Evolutionary conservation across 2,888 invertebrate genomes (phyloP), one percentile per base, ranked within the genome.

Genomic region (Holacanthella duospinosa): DNA sequence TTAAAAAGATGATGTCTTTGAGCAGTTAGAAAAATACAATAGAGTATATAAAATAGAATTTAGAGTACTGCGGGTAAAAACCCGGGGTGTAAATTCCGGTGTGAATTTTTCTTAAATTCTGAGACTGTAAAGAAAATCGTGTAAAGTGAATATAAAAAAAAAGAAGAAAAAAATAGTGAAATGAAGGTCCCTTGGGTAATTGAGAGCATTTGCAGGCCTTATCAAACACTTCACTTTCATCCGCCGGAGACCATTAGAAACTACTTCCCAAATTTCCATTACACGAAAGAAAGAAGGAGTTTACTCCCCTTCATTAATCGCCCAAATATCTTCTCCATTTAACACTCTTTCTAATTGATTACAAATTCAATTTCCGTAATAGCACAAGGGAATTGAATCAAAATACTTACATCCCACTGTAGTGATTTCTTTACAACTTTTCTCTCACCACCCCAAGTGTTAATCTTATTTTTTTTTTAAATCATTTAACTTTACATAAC

Each of bases 151-250:
- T n/a, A n/a, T n/a, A n/a, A n/a, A n/a, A n/a, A n/a, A 36, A 9
- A 16, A 36, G 16, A 36, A 36, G 16, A 36, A 21, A 4, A 21
- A 48, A 21, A 21, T n/a, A 48, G 48, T 48, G 48, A 48, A 48
- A 48, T 48, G 16, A 48, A 48, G 48, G 48, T 65, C 65, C 65
- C 65, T 62, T 62, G 65, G 62, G 65, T 65, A 65, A 65, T 65
- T 62, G 48, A 56, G 63, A 58, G 63, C 65, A 63, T 61, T 60
- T 63, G 58, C 60, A 61, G 59, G 56, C 62, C 63, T 48, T 60
- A 58, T 56, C 60, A 44, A 55, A 57, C 56, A 59, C 60, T 64
- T 60, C 55, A 55, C 60, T 55, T 53, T 36, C 53, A 60, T 27
- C 55, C 54, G 24, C 19, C 24, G n/a, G 21, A 36, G 43, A 43